These are phyloP conservation scores for Epizoanthus ramosus DNA, from an alignment of 92 coral and sea anemone genomes.

Conservation along the genomic window DNA sequence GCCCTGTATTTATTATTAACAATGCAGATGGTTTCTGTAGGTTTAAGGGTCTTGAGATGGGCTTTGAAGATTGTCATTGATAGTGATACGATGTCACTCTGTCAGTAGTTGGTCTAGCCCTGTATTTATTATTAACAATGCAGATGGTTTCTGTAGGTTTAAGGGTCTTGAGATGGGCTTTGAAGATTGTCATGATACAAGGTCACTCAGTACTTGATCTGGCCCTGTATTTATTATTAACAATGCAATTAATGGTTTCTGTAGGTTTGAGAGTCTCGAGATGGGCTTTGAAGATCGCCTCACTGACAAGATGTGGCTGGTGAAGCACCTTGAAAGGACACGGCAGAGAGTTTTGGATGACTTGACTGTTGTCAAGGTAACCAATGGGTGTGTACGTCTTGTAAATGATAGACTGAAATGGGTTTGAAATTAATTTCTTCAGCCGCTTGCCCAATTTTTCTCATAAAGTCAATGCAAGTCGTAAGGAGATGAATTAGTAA, in stretches of 20 bases:
- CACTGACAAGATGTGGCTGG: slow-evolving; percentile 96
- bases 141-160: slow-evolving; percentile 52
- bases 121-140: not conserved
- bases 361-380: slow-evolving; percentile 90
- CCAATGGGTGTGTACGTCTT: not conserved
- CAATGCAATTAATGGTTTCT: not conserved
- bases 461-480: no score
- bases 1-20: not conserved
- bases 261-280: slow-evolving; percentile 93
- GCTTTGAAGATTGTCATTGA: slow-evolving; percentile 68
- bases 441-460: no score
- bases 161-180: slow-evolving; percentile 95
- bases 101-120: no score
- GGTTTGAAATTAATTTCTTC: no score
- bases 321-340: slow-evolving; percentile 91
- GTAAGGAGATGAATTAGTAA: no score
- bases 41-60: slow-evolving; percentile 95
- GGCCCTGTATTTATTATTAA: no score
- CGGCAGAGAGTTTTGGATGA: slow-evolving; percentile 86
- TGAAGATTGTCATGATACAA: slow-evolving; percentile 56
- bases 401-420: no score
- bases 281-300: slow-evolving; percentile 86
- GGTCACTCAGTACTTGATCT: no score
- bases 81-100: no score
- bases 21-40: slow-evolving; percentile 38